Percentiles rank a stretch among this genome's conserved stretches.
Evolutionary conservation across 2,888 invertebrate genomes (phyloP).

Genomic region (Panopea generosa): DNA sequence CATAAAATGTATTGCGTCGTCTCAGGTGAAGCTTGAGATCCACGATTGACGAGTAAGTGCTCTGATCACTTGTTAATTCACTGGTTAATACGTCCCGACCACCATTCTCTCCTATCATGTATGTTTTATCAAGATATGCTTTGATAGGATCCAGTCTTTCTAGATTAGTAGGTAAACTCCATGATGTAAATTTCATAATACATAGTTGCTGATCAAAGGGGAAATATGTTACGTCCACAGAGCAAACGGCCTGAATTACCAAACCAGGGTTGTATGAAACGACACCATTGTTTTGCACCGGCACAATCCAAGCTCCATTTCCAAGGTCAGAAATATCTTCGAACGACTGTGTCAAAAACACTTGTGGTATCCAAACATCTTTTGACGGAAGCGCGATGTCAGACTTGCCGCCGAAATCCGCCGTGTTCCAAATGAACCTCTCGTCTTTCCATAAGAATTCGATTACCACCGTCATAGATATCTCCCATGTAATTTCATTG

Average conservation of each 20-base stretch:
- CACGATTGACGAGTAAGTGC: too few species aligned
- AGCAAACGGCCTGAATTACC: conserved; percentile 31
- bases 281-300: conserved; percentile 21
- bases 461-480: too few species aligned
- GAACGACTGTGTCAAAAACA: conserved; percentile 34
- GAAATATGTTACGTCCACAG: conserved; percentile 44
- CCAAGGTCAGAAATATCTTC: conserved; percentile 18
- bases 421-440: conserved; percentile 34
- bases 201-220: conserved; percentile 51
- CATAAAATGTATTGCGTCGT: too few species aligned
- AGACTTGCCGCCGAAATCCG: conserved; percentile 26
- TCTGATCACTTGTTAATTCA: too few species aligned
- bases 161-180: too few species aligned
- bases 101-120: too few species aligned
- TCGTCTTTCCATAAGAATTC: conserved; percentile 48
- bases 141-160: too few species aligned
- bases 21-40: too few species aligned
- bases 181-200: conserved; percentile 9
- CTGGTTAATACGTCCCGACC: too few species aligned
- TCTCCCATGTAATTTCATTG: too few species aligned
- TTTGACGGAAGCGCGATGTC: conserved; percentile 15
- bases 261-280: conserved; percentile 26
- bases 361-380: conserved; percentile 42
- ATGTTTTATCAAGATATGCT: too few species aligned
- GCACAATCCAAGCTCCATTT: conserved; percentile 4